A percentile compares a stretch with the other conserved stretches of the same genome.
These are phyloP conservation scores for Stomorhina lunata DNA, from an alignment of 2,888 invertebrate species.

Conservation along the genomic window DNA sequence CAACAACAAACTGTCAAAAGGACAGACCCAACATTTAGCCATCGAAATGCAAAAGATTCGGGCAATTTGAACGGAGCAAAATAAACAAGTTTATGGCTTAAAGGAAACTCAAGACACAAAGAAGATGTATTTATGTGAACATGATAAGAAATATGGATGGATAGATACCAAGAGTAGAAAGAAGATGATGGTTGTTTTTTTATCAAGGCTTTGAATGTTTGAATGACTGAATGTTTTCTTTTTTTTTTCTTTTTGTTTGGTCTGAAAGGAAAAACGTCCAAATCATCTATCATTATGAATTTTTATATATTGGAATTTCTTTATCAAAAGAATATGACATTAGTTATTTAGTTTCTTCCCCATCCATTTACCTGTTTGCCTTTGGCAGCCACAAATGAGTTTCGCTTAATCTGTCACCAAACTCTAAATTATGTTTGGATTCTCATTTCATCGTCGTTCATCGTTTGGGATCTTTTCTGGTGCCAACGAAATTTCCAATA, in stretches of 20 bases:
- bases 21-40: not conserved
- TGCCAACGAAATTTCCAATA: not conserved
- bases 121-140: not conserved
- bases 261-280: slow-evolving; percentile 42
- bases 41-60: slow-evolving; percentile 51
- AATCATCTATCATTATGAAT: slow-evolving; percentile 43
- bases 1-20: no score
- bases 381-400: not conserved
- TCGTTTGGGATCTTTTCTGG: not conserved
- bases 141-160: not conserved
- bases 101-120: slow-evolving; percentile 28
- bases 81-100: slow-evolving; percentile 59
- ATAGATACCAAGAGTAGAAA: no score
- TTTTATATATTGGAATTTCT: slow-evolving; percentile 21
- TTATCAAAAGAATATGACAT: slow-evolving; percentile 11
- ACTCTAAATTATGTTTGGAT: not conserved
- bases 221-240: no score
- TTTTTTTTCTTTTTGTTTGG: no score
- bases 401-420: not conserved
- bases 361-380: slow-evolving; percentile 21
- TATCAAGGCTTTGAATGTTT: no score
- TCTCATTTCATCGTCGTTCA: not conserved
- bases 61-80: slow-evolving; percentile 34
- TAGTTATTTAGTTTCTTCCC: no score
- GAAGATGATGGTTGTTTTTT: no score